Evolutionary conservation across 1,140 invertebrate species (phyloP).

Genomic region (Zaprionus capensis): DNA sequence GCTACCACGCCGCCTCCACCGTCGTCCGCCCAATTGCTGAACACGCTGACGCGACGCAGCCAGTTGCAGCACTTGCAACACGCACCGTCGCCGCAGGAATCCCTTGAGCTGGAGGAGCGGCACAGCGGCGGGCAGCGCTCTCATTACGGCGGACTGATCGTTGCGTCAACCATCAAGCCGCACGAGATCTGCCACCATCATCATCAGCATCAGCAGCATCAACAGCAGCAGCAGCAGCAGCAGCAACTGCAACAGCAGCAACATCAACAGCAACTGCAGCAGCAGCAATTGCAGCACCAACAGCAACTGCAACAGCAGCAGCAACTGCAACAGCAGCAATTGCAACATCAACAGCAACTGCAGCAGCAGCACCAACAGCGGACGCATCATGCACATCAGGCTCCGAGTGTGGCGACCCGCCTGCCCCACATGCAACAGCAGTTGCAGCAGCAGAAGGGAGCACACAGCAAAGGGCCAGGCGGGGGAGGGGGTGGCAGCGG

Average conservation of each 20-base stretch:
- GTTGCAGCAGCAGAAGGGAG: constrained; percentile 78
- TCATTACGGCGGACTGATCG: constrained; percentile 68
- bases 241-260: constrained; percentile 37
- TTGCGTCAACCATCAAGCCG: constrained; percentile 50
- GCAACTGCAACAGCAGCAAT: constrained; percentile 14
- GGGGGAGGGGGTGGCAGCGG: constrained; percentile 39
- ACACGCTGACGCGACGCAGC: constrained; percentile 66
- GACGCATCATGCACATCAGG: too few species aligned
- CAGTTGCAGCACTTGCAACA: constrained; percentile 60
- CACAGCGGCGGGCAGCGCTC: constrained; percentile 61
- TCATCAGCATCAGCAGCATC: constrained; percentile 78
- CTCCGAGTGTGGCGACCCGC: constrained; percentile 45
- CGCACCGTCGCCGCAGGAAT: constrained; percentile 55
- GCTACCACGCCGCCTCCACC: constrained; percentile 53
- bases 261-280: constrained; percentile 48
- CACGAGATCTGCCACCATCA: constrained; percentile 80
- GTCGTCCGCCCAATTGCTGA: constrained; percentile 34
- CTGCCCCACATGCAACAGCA: constrained; percentile 67
- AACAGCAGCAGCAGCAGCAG: constrained; percentile 55
- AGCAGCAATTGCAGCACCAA: constrained; percentile 39
- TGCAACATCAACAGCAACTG: constrained; percentile 1
- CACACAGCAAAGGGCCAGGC: constrained; percentile 39
- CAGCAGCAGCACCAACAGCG: too few species aligned
- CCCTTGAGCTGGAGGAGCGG: constrained; percentile 63
- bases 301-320: constrained; percentile 36